A percentile compares a stretch with the other conserved stretches of the same genome.
Conservation (phyloP, 2,113 vertebrate genomes). For the Falco punctatus region DNA sequence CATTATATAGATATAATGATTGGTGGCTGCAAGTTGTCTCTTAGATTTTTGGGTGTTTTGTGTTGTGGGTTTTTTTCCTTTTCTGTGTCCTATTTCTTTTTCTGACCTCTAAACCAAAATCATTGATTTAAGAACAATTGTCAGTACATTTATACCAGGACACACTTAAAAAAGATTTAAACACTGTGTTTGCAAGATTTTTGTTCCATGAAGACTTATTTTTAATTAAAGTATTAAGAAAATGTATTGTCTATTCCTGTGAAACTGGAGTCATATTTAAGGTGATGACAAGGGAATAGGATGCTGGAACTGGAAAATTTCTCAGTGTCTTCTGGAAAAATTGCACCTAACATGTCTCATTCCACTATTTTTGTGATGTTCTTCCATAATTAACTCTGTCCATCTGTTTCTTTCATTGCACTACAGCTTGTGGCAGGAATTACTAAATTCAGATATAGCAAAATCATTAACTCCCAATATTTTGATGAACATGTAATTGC, state of each 20-base stretch:
- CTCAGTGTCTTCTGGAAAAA: not conserved
- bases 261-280: not conserved
- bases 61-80: not conserved
- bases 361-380: not conserved
- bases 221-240: not conserved
- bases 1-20: not conserved
- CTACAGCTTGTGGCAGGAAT: not conserved
- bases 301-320: not conserved
- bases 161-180: not conserved
- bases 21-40: not conserved
- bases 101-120: not conserved
- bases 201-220: not conserved
- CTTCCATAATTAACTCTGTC: not conserved
- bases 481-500: not conserved
- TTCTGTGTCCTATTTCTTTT: too few relatives aligned
- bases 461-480: not conserved
- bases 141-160: not conserved
- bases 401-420: not conserved
- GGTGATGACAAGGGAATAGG: not conserved
- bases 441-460: not conserved
- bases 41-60: not conserved
- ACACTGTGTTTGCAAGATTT: accelerated
- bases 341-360: not conserved
- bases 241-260: not conserved
- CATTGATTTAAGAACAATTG: not conserved